Conservation (phyloP, 2,888 invertebrate species). For the Drosophila ustulata region DNA sequence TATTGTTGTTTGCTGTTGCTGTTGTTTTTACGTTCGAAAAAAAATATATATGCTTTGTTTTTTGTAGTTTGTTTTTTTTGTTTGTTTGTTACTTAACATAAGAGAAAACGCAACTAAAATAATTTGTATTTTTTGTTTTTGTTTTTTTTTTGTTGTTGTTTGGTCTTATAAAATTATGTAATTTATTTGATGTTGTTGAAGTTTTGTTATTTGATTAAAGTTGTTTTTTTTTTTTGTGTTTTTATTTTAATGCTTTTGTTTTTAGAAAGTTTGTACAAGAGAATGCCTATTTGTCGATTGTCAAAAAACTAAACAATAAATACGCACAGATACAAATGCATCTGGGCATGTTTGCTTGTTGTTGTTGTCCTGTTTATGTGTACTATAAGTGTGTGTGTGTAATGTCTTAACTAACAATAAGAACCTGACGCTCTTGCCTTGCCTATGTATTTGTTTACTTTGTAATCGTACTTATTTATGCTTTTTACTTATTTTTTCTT, state of each 20-base stretch:
- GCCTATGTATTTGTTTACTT: slow-evolving; percentile 12
- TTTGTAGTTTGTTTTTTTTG: slow-evolving; percentile 7
- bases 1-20: slow-evolving; percentile 17
- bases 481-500: slow-evolving; percentile 15
- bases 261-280: slow-evolving; percentile 83
- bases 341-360: slow-evolving; percentile 53
- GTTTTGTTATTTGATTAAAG: slow-evolving; percentile 38
- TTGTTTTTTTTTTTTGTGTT: slow-evolving; percentile 48
- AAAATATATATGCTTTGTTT: slow-evolving; percentile 23
- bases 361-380: slow-evolving; percentile 37
- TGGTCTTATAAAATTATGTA: slow-evolving; percentile 57
- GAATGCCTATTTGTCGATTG: slow-evolving; percentile 86
- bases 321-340: slow-evolving; percentile 59
- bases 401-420: slow-evolving; percentile 69
- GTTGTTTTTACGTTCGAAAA: slow-evolving; percentile 21
- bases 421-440: slow-evolving; percentile 44
- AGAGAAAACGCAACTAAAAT: slow-evolving; percentile 40
- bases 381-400: slow-evolving; percentile 18
- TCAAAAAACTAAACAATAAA: slow-evolving; percentile 85
- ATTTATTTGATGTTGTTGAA: slow-evolving; percentile 41
- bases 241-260: slow-evolving; percentile 39
- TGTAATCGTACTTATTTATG: slow-evolving; percentile 25
- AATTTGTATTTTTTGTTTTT: slow-evolving; percentile 22
- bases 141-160: slow-evolving; percentile 24
- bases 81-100: slow-evolving; percentile 22